These are phyloP conservation scores for Zaprionus kolodkinae DNA, from an alignment of 1,140 invertebrate species.

Conservation along the genomic window DNA sequence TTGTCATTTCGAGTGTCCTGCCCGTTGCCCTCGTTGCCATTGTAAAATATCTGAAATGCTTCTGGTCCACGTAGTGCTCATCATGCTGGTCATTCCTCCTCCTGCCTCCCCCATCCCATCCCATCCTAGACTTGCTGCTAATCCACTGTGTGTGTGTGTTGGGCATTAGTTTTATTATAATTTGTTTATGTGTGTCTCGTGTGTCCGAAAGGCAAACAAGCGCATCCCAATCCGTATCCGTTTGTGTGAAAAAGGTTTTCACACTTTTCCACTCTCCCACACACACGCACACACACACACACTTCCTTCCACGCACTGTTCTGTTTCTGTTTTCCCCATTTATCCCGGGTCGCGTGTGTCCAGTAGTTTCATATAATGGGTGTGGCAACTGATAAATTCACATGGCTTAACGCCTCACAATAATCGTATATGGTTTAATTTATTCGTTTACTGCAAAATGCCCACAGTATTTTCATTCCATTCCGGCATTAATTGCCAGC, in stretches of 20 bases:
- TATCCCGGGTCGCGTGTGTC: conserved; percentile 50
- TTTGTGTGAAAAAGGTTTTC: conserved; percentile 78
- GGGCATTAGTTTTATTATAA: conserved; percentile 78
- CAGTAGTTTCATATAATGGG: conserved; percentile 40
- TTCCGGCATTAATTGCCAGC: not conserved
- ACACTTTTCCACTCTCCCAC: conserved; percentile 62
- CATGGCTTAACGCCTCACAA: conserved; percentile 73
- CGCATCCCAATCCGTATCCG: conserved; percentile 25
- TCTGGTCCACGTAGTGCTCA: conserved; percentile 2
- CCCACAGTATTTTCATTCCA: not conserved
- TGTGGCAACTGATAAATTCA: conserved; percentile 71
- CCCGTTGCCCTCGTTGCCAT: conserved; percentile 52
- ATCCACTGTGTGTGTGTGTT: conserved; percentile 21
- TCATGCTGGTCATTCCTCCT: conserved; percentile 49
- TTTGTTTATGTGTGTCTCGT: conserved; percentile 66
- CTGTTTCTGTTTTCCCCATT: conserved; percentile 10
- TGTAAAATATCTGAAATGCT: conserved; percentile 72
- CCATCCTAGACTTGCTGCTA: conserved; percentile 1
- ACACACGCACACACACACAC: too few relatives aligned
- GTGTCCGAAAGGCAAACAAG: conserved; percentile 64
- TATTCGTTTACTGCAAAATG: conserved; percentile 23
- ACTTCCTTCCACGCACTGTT: too few relatives aligned
- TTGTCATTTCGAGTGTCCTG: conserved; percentile 53
- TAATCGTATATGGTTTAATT: conserved; percentile 6
- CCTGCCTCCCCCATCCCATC: not conserved